These are phyloP conservation scores for Hoplostethus mediterraneus DNA, from an alignment of 2,797 vertebrate genomes.

Conservation along the genomic window DNA sequence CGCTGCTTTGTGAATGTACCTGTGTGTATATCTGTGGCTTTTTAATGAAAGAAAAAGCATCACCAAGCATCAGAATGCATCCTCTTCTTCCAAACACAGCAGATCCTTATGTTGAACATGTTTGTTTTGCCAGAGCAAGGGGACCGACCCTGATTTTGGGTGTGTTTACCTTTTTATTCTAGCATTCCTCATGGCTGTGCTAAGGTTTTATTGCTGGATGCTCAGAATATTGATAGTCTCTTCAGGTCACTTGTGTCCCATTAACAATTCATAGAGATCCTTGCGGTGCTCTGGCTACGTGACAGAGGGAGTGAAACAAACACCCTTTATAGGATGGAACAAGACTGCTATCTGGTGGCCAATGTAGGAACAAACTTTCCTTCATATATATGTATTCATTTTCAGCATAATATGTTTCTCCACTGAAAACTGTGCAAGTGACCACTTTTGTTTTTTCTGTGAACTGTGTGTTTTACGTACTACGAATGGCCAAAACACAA, in stretches of 20 bases:
- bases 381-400: background rate
- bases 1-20: background rate
- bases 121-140: constrained; percentile 55
- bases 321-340: constrained; percentile 46
- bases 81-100: constrained; percentile 38
- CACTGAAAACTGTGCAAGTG: no score
- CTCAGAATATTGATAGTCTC: constrained; percentile 82
- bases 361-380: constrained; percentile 3
- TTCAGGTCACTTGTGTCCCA: constrained; percentile 80
- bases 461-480: no score
- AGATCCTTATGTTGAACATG: constrained; percentile 61
- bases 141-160: constrained; percentile 69
- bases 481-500: no score
- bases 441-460: no score
- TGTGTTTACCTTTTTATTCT: constrained; percentile 82
- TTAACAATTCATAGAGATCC: constrained; percentile 79
- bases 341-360: constrained; percentile 81
- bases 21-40: constrained; percentile 18
- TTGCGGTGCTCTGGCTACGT: constrained; percentile 56
- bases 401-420: background rate
- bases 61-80: constrained; percentile 27
- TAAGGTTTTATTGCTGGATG: constrained; percentile 79
- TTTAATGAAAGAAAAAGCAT: constrained; percentile 29
- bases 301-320: constrained; percentile 38
- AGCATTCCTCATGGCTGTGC: constrained; percentile 75